Conservation (phyloP, 2,888 invertebrate species). For the Tortricodes alternella region DNA sequence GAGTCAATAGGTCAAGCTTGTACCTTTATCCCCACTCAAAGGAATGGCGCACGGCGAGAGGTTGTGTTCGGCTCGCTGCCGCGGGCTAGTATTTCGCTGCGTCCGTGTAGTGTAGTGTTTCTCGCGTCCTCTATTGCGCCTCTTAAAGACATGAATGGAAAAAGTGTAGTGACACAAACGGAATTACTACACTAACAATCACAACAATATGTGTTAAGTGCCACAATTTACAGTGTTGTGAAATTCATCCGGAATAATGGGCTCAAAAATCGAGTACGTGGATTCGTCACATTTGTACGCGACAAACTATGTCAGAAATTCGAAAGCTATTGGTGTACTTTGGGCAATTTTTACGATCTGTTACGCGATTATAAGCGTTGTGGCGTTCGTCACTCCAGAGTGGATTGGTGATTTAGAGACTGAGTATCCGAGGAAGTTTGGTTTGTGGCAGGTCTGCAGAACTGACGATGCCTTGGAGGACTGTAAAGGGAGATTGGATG, state of each 20-base stretch:
- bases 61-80: constrained; percentile 55
- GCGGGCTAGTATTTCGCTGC: constrained; percentile 37
- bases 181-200: constrained; percentile 39
- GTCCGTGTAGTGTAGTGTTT: constrained; percentile 62
- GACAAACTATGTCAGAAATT: constrained; percentile 94
- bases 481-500: constrained; percentile 92
- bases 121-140: constrained; percentile 64
- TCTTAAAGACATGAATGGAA: constrained; percentile 59
- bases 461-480: constrained; percentile 89
- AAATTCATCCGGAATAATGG: constrained; percentile 83
- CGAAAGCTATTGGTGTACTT: constrained; percentile 96
- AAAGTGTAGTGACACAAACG: constrained; percentile 40
- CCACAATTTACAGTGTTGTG: constrained; percentile 37
- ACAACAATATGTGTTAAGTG: constrained; percentile 49
- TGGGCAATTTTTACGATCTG: constrained; percentile 99
- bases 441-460: constrained; percentile 94
- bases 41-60: constrained; percentile 70
- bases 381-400: constrained; percentile 97
- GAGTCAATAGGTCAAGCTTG: constrained; percentile 63
- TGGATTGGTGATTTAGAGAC: constrained; percentile 94
- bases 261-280: constrained; percentile 96
- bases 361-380: constrained; percentile 96
- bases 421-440: constrained; percentile 95
- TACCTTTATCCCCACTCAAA: constrained; percentile 68
- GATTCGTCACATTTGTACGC: constrained; percentile 95